Conservation (phyloP, 2,113 vertebrate species). For the Lycaon pictus region DNA sequence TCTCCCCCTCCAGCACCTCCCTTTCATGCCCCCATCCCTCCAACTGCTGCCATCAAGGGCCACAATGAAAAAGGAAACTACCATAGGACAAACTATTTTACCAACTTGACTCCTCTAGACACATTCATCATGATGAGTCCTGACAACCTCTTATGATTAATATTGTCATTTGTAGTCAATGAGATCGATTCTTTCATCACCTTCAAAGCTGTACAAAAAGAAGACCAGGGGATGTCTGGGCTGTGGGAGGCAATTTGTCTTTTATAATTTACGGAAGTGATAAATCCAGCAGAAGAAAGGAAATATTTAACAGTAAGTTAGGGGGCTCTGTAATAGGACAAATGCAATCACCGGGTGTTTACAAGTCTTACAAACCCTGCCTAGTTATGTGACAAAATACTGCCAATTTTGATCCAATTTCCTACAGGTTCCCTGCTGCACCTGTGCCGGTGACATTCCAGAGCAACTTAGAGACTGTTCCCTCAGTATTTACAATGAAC, state of each 20-base stretch:
- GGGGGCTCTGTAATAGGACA: not conserved
- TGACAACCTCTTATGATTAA: constrained; percentile 82
- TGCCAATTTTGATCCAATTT: constrained; percentile 44
- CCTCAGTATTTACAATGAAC: constrained; percentile 72
- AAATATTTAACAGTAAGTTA: constrained; percentile 62
- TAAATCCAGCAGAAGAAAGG: constrained; percentile 37
- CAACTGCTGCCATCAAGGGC: constrained; percentile 72
- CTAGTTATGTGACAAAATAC: constrained; percentile 32
- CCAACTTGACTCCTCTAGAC: constrained; percentile 53
- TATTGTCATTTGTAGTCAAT: constrained; percentile 77
- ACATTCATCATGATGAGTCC: constrained; percentile 71
- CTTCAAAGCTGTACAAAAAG: constrained; percentile 65
- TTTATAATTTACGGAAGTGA: constrained; percentile 72
- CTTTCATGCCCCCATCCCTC: constrained; percentile 37
- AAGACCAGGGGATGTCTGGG: not conserved
- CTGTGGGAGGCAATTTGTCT: constrained; percentile 63
- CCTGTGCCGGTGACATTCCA: constrained; percentile 67
- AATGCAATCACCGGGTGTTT: constrained; percentile 58
- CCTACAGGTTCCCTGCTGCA: constrained; percentile 32
- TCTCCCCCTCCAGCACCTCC: constrained; percentile 57
- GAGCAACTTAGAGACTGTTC: constrained; percentile 75
- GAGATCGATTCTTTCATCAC: constrained; percentile 81
- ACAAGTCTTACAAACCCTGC: fast-evolving
- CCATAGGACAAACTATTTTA: constrained; percentile 61
- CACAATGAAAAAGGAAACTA: constrained; percentile 65